A percentile compares a stretch with the other conserved stretches of the same genome.
phyloP scores from a whole-genome alignment of 2,888 invertebrate genomes.

The Brassicogethes aeneus region DNA sequence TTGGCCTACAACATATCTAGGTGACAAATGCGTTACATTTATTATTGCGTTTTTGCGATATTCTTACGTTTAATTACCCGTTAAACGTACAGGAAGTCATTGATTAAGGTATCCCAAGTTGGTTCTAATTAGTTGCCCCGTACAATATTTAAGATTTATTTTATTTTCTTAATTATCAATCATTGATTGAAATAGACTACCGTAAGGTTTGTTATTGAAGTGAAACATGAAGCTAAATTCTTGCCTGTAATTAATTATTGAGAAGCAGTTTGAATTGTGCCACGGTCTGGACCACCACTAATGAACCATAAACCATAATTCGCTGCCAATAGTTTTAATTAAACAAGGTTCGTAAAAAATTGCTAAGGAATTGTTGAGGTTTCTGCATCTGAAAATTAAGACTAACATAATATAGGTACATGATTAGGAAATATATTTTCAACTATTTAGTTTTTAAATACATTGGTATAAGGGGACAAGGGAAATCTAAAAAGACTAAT shows the following conservation, averaged over 20 bases:
- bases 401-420: no score
- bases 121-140: background rate
- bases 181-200: background rate
- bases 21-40: no score
- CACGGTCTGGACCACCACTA: background rate
- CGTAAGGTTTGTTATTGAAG: background rate
- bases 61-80: background rate
- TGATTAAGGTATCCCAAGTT: background rate
- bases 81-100: background rate
- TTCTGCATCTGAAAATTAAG: no score
- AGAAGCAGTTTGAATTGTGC: background rate
- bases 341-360: no score
- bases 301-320: background rate
- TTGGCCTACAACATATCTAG: no score
- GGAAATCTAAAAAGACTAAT: no score
- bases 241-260: background rate
- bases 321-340: no score
- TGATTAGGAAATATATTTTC: no score
- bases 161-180: background rate
- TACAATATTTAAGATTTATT: background rate
- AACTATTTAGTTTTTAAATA: no score
- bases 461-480: no score
- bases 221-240: background rate
- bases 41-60: no score
- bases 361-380: no score